phyloP scores from a whole-genome alignment of 2,888 invertebrate genomes.

The Pedicia rivosa region DNA sequence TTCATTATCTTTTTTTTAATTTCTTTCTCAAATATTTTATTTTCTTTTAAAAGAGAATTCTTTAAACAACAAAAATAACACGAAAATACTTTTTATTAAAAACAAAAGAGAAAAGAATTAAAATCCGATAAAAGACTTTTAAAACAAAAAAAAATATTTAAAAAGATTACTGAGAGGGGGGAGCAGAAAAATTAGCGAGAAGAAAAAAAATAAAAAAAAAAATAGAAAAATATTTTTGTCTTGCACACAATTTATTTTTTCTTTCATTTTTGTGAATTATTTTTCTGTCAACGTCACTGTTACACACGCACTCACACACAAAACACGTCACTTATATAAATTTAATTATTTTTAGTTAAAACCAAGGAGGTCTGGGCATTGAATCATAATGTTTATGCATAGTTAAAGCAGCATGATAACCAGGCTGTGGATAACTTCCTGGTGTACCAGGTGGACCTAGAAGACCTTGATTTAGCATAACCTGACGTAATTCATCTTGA shows the following conservation, averaged over 20 bases:
- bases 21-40: no score
- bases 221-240: neutral
- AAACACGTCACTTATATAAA: neutral
- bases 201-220: neutral
- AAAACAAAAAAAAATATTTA: no score
- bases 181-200: neutral
- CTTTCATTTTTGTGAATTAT: no score
- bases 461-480: slow-evolving; percentile 35
- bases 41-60: no score
- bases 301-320: neutral
- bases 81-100: no score
- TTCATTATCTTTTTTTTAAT: no score
- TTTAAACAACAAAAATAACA: no score
- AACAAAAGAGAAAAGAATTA: no score
- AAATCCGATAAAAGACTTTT: no score
- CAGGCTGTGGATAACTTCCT: slow-evolving; percentile 40
- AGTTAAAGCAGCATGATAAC: slow-evolving; percentile 42
- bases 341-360: slow-evolving; percentile 26
- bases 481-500: slow-evolving; percentile 44
- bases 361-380: slow-evolving; percentile 45
- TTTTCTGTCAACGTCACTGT: neutral
- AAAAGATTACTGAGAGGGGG: no score
- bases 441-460: slow-evolving; percentile 30
- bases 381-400: slow-evolving; percentile 55
- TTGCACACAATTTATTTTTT: neutral